Base-by-base conservation (phyloP, 1,140 invertebrate genomes). In the Reticulitermes speratus region DNA sequence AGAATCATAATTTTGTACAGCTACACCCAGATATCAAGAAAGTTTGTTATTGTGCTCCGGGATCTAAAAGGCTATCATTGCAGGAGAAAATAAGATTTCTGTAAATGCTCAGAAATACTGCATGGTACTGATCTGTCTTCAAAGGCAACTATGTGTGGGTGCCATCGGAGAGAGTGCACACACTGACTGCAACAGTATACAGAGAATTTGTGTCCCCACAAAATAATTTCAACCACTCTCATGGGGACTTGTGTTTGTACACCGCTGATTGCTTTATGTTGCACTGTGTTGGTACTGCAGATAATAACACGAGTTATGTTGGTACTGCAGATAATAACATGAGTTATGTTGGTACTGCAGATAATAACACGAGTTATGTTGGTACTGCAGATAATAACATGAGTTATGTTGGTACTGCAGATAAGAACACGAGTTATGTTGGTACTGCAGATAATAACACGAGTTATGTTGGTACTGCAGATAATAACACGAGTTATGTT, bases 21-120 rank as follows among this genome's bases (percentile, higher is more conserved):
- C 59, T 65, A 65, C 16, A 65, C 59, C 59, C 59, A 23, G 45
- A 65, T n/a, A 65, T 12, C 65, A 75, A 38, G 65, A 25, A 75
- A 30, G n/a, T 75, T 75, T 25, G 12, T 75, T 30, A 75, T 30
- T 14, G 65, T 75, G 65, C 65, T 75, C n/a, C 5, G 65, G 65
- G 65, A 75, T 75, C 3, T 75, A 25, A 75, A 75, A 75, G 25
- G 65, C 65, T n/a, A 75, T 75, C n/a, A 30, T 30, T 30, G 65
- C 65, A 30, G 65, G n/a, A 75, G 8, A 75, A 75, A 75, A 75
- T 75, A 75, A 75, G 65, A 75, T 75, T 75, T 75, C 65, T 75
- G 65, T 25, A 75, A 75, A 30, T 75, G 65, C 25, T 25, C 5
- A 75, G n/a, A 75, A 75, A 75, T 75, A 75, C 65, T 75, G 65